Base-by-base conservation (phyloP, 1,140 invertebrate genomes). In the Popillia japonica region DNA sequence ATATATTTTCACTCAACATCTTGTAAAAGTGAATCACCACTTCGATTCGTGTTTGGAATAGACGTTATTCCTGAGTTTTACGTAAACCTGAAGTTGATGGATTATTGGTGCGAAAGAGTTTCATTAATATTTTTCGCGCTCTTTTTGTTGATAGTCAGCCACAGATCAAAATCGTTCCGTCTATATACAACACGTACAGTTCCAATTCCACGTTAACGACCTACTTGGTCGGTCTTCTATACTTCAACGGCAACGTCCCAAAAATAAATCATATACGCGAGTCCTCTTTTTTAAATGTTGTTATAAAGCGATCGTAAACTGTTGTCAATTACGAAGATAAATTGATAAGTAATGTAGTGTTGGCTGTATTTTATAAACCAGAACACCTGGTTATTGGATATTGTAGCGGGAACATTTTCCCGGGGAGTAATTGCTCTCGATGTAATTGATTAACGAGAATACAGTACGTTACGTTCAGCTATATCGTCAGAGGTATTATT, bases 281-380 rank as follows among this genome's bases (percentile, higher is more conserved):
- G 22, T 55, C 14, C 48, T 55, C 48, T 55, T 55, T 68, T 68
- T 68, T 34, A 68, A 23, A 68, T 10, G 20, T 27, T 68, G 27
- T 68, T 11, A 27, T 27, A 68, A 27, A 68, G 61, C 27, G 61
- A 68, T 68, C 61, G 61, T 68, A 68, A 68, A 68, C 61, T 68
- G 61, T 68, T 68, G 61, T 68, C 61, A 68, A 68, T 68, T 68
- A 68, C 27, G 61, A 68, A 27, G 61, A 68, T 68, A 68, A 68
- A 68, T 68, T 23, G 61, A 68, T 27, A 68, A 20, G 22, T 68
- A 68, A 68, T 68, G 27, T 68, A 68, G 20, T 27, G 22, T 22
- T 9, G 61, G 61, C 61, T 68, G 27, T 68, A 68, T 68, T 23
- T 68, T 22, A 68, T 68, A 68, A 68, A 68, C 61, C 17, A 10